Conservation (phyloP, 2,113 vertebrate genomes). For the Platycercus adscitus region DNA sequence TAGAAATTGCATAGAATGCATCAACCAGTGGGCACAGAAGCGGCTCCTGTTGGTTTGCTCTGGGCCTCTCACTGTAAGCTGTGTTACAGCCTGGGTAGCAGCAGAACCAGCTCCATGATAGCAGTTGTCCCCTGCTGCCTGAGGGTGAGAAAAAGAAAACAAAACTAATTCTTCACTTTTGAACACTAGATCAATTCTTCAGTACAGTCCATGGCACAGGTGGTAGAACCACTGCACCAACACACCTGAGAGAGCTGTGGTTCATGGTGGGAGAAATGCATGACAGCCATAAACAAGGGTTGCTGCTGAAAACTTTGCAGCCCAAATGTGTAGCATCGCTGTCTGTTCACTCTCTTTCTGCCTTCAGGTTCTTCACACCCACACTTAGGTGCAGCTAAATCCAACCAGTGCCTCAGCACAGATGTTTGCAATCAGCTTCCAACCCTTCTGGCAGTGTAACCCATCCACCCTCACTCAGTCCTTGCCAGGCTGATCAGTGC, state of each 20-base stretch:
- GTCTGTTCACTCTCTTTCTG: background rate
- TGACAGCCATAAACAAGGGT: background rate
- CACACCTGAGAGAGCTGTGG: background rate
- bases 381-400: background rate
- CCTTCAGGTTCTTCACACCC: background rate
- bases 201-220: background rate
- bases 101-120: background rate
- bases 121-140: background rate
- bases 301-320: background rate
- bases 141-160: background rate
- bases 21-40: background rate
- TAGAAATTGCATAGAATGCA: background rate
- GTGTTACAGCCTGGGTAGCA: background rate
- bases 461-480: fast-evolving
- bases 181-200: background rate
- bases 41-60: background rate
- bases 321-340: background rate
- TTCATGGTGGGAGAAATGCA: background rate
- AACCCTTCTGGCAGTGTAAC: background rate
- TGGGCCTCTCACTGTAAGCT: background rate
- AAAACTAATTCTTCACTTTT: background rate
- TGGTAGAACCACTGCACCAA: background rate
- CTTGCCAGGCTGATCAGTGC: background rate
- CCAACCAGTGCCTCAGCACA: background rate
- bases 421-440: background rate